Base-by-base conservation (phyloP, 1,140 invertebrate species). In the Drosophila bocki region DNA sequence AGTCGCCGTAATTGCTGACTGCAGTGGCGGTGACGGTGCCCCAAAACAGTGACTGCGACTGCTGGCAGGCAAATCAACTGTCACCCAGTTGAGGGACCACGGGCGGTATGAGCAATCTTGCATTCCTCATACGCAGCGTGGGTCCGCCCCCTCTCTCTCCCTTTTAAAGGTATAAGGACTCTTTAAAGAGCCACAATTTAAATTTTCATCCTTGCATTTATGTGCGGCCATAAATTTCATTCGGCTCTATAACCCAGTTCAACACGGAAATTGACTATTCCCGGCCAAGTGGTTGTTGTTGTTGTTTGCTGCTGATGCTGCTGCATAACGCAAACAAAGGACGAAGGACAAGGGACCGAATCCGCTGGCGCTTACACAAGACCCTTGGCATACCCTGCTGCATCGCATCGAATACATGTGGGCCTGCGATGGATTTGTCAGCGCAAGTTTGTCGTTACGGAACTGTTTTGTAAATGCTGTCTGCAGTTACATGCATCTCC, bases 61-160 rank as follows among this genome's bases (percentile, higher is more conserved):
- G 81, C 80, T 59, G 80, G 64, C 80, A 84, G 81, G 81, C 81
- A 84, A 83, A 84, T 83, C 81, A 84, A 83, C 76, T 84, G 76
- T 80, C 80, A 84, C 51, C 68, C 33, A 56, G 48, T 69, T 78
- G 51, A 62, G 80, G 67, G 53, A 60, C 47, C 51, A 57, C 58
- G 41, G 57, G 57, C 5, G 32, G 70, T 47, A 61, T 74, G 65
- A 60, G 71, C 37, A 47, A 60, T 71, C 35, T 32, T 15, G 37
- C 53, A 77, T 60, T 77, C 62, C 75, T 59, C 74, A 77, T 67
- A 67, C 61, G 61, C 54, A 47, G 53, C 74, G 35, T 76, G 61
- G 45, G 71, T 8, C 32, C 26, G 19, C 22, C 50, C 0, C 7
- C 5, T 22, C 8, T n/a, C 1, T 15, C 2, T 22, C 5, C 7